Evolutionary conservation across 2,888 invertebrate genomes (phyloP), one percentile per base, ranked within the genome.

Genomic region (Dryobota labecula): DNA sequence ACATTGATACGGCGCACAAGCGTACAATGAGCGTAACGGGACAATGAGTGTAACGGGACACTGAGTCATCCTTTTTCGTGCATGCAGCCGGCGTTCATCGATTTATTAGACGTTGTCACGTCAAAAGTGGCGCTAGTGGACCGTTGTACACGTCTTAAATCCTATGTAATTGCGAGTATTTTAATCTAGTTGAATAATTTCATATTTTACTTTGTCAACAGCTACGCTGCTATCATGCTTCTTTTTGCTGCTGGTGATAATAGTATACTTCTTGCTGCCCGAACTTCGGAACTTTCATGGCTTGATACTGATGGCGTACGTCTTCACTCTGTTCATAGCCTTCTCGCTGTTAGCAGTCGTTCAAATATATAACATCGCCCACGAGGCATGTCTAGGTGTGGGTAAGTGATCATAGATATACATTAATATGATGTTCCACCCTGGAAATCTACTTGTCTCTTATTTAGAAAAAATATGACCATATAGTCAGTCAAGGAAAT

Each of bases 211-310:
- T 56, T 60, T 73, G 24, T 27, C 73, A n/a, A 56, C 90, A 91
- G 92, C 84, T 15, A 84, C 90, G 64, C 61, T 90, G 24, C 64
- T 89, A 1, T 92, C 93, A 5, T 88, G 89, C 43, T 79, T 91
- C 36, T 93, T 92, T 76, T 77, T 93, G 70, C 36, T 88, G 0
- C 49, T 92, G 24, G 91, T 93, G 15, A 75, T 93, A 66, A 53
- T 90, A 11, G 93, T 92, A 3, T 93, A 93, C 78, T 27, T 63
- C 4, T 13, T 92, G 20, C 87, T 93, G 24, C 89, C 90, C 0
- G 91, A 92, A 62, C 88, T 93, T 2, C 85, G 89, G 66, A 93
- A 92, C 70, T 79, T 92, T 6, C 86, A 89, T 24, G 93, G 93
- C 0, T 57, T 87, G 80, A 90, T 92, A 24, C 83, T 93, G 43